A percentile compares a stretch with the other conserved stretches of the same genome.
These are phyloP conservation scores for Poecilia latipinna DNA, from an alignment of 2,113 vertebrate species.

Conservation along the genomic window DNA sequence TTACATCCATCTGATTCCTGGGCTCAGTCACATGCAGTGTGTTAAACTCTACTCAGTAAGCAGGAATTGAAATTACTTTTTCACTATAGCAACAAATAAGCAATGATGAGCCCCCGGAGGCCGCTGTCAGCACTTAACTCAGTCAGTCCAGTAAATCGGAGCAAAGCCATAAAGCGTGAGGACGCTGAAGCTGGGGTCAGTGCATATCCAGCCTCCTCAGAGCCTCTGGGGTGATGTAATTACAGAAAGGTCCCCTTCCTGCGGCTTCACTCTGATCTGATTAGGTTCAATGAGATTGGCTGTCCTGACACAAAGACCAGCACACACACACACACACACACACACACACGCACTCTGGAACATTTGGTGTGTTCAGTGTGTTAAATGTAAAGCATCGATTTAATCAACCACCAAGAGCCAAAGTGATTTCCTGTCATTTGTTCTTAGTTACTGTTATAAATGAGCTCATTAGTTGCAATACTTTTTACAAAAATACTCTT, in stretches of 20 bases:
- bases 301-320: constrained; percentile 11
- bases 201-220: constrained; percentile 23
- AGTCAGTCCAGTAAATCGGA: constrained; percentile 3
- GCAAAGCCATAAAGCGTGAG: constrained; percentile 23
- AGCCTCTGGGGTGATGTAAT: constrained; percentile 65
- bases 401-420: no score
- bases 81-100: constrained; percentile 7
- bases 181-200: constrained; percentile 16
- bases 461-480: no score
- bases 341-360: no score
- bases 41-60: neutral
- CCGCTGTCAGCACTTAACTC: constrained; percentile 8
- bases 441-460: no score
- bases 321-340: no score
- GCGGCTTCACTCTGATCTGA: constrained; percentile 66
- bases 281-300: constrained; percentile 59
- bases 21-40: neutral
- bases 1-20: neutral
- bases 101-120: constrained; percentile 23
- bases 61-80: neutral
- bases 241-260: constrained; percentile 60
- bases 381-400: no score
- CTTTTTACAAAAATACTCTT: no score
- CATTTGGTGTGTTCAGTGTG: no score
- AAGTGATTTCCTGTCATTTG: no score